Evolutionary conservation across 2,888 invertebrate species (phyloP).

Genomic region (Ectropis crepuscularia): DNA sequence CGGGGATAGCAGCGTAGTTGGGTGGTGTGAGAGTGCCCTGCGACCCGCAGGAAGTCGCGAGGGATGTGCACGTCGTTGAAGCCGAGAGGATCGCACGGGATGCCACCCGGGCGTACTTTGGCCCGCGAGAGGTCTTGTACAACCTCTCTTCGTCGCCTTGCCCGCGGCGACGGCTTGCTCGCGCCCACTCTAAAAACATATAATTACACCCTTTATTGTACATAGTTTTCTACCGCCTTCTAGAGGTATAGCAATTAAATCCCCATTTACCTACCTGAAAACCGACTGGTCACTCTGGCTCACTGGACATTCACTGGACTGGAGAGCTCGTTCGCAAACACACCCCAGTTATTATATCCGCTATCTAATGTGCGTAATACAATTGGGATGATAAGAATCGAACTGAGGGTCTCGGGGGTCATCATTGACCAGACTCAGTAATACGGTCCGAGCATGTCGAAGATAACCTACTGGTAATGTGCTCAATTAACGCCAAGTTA

Average conservation of each 20-base stretch:
- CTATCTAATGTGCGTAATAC: slow-evolving; percentile 79
- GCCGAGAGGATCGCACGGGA: slow-evolving; percentile 82
- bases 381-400: slow-evolving; percentile 67
- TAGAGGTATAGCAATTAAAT: slow-evolving; percentile 32
- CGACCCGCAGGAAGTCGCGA: slow-evolving; percentile 82
- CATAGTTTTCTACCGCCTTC: slow-evolving; percentile 1
- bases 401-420: slow-evolving; percentile 69
- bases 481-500: slow-evolving; percentile 48
- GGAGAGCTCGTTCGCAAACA: slow-evolving; percentile 71
- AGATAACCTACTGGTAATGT: slow-evolving; percentile 70
- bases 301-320: slow-evolving; percentile 68
- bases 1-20: slow-evolving; percentile 74
- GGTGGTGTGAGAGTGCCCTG: slow-evolving; percentile 74
- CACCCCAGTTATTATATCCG: slow-evolving; percentile 78
- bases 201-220: slow-evolving; percentile 36
- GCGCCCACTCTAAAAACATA: slow-evolving; percentile 71
- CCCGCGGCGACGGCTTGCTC: slow-evolving; percentile 72
- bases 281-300: slow-evolving; percentile 56
- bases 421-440: slow-evolving; percentile 70
- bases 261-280: slow-evolving; percentile 51
- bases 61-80: slow-evolving; percentile 86
- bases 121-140: slow-evolving; percentile 67
- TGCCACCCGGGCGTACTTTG: slow-evolving; percentile 80
- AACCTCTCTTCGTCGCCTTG: slow-evolving; percentile 78
- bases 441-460: slow-evolving; percentile 69